phyloP scores from a whole-genome alignment of 2,888 invertebrate genomes.

The Synergus laeviventris region DNA sequence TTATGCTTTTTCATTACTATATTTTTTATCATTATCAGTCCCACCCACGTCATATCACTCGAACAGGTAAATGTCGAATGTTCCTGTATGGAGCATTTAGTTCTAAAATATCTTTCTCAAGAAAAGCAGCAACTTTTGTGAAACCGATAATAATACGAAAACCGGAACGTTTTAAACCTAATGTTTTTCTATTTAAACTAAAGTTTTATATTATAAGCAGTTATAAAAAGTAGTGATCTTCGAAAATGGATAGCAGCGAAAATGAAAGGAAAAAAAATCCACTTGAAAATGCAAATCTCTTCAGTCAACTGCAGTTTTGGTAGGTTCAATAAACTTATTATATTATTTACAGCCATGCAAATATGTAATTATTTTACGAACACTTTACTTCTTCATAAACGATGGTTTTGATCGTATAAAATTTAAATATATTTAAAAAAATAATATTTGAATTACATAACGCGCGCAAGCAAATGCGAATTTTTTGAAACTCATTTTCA shows the following conservation, averaged over 20 bases:
- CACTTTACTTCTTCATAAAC: no score
- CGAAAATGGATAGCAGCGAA: slow-evolving; percentile 6
- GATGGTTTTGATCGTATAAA: no score
- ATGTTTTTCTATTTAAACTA: not conserved
- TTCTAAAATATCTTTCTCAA: not conserved
- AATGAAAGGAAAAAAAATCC: not conserved
- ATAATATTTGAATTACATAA: no score
- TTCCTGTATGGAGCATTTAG: not conserved
- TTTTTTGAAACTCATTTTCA: no score
- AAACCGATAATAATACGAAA: not conserved
- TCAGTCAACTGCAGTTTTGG: slow-evolving; percentile 24
- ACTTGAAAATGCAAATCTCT: slow-evolving; percentile 9
- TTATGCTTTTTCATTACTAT: not conserved
- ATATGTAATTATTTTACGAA: not conserved
- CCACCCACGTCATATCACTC: not conserved
- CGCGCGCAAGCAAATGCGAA: no score
- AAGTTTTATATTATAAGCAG: not conserved
- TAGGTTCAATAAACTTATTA: not conserved
- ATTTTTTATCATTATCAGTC: slow-evolving; percentile 2
- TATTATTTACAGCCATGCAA: not conserved
- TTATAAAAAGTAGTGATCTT: not conserved
- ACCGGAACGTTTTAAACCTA: not conserved
- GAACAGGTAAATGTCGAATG: not conserved
- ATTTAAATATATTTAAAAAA: no score
- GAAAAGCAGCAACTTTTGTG: not conserved